Conservation (phyloP, 2,113 vertebrate genomes). For the Bucco capensis region DNA sequence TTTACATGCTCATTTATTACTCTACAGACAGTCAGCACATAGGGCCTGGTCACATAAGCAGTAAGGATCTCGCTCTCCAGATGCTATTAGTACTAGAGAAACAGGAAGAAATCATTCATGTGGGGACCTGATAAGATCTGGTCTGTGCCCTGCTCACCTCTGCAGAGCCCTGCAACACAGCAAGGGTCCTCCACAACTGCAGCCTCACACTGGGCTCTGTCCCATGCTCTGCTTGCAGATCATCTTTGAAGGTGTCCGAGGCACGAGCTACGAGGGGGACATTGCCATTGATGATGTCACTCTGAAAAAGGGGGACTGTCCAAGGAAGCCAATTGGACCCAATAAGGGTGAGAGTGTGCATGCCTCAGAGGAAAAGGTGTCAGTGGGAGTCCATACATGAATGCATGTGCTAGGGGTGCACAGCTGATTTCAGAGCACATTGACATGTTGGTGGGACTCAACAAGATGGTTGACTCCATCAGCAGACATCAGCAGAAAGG, state of each 20-base stretch:
- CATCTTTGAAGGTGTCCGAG: conserved; percentile 93
- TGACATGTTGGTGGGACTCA: not conserved
- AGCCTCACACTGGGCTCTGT: not conserved
- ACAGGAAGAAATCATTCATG: not conserved
- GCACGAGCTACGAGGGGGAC: conserved; percentile 87
- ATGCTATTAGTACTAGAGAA: not conserved
- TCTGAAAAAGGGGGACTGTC: conserved; percentile 90
- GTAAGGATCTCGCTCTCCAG: not conserved
- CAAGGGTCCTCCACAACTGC: not conserved
- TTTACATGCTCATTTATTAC: not conserved
- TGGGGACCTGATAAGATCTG: not conserved
- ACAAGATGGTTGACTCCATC: not conserved
- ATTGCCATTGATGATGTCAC: conserved; percentile 95
- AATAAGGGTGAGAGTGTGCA: conserved; percentile 68
- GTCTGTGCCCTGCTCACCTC: not conserved
- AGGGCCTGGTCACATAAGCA: not conserved
- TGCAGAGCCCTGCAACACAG: not conserved
- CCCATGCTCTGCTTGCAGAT: conserved; percentile 74
- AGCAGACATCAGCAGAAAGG: not conserved
- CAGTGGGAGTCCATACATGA: not conserved
- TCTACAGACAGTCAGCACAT: not conserved
- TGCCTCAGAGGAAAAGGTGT: not conserved
- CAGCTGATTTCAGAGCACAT: not conserved
- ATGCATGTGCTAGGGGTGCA: fast-evolving
- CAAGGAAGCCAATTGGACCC: conserved; percentile 71